These are phyloP conservation scores for Anniella stebbinsi DNA, from an alignment of 2,797 vertebrate species.

Conservation along the genomic window DNA sequence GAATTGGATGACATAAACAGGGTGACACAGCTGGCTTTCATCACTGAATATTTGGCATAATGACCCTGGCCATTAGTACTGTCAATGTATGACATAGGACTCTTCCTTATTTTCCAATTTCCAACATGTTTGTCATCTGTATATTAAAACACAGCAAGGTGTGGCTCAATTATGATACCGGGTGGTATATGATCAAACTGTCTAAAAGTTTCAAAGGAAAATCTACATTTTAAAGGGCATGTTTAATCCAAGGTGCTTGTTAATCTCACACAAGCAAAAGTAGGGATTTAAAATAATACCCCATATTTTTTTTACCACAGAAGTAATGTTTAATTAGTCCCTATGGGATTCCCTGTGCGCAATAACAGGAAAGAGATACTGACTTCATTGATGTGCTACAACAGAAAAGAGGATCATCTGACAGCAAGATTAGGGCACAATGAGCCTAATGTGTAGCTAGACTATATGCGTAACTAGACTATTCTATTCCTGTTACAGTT, in stretches of 20 bases:
- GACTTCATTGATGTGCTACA: conserved; percentile 45
- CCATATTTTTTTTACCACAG: conserved; percentile 32
- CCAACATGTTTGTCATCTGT: neutral
- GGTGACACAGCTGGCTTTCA: neutral
- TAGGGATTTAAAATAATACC: conserved; percentile 49
- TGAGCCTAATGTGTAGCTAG: conserved; percentile 25
- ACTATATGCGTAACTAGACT: conserved; percentile 22
- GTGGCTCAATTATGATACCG: neutral
- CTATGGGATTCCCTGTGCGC: conserved; percentile 39
- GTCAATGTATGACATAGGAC: neutral
- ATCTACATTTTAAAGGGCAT: conserved; percentile 43
- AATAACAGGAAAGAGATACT: conserved; percentile 14
- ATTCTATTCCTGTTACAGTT: conserved; percentile 45
- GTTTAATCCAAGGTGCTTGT: neutral
- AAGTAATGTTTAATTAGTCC: conserved; percentile 57
- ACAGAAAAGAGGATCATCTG: conserved; percentile 53
- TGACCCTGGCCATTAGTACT: neutral
- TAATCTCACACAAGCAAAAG: conserved; percentile 17
- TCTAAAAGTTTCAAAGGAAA: neutral
- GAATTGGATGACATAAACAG: neutral
- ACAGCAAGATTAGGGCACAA: conserved; percentile 46
- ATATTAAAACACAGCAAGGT: neutral
- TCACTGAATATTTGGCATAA: neutral
- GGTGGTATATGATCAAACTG: neutral
- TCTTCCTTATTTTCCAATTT: conserved; percentile 16